A percentile compares a stretch with the other conserved stretches of the same genome.
Conservation (phyloP, 92 coral and sea anemone genomes). For the Umimayanthus chanpuru region DNA sequence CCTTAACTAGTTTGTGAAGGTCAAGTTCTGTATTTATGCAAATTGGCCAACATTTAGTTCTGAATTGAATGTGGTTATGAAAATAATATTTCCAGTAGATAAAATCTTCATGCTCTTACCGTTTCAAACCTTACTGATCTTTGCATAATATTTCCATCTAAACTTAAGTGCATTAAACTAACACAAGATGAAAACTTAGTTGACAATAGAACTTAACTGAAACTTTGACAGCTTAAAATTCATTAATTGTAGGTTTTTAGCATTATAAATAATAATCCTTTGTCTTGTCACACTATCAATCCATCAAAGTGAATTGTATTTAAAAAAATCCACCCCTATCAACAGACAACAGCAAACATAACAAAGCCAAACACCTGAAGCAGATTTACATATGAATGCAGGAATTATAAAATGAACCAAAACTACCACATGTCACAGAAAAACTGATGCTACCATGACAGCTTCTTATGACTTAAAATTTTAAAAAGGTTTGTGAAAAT, state of each 20-base stretch:
- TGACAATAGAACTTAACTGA: neutral
- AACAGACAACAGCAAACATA: neutral
- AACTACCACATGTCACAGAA: neutral
- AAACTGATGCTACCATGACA: neutral
- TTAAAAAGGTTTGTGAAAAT: neutral
- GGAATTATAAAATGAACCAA: neutral
- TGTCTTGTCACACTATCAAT: neutral
- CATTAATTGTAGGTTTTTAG: slow-evolving; percentile 1
- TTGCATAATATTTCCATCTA: slow-evolving; percentile 23
- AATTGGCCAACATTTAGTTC: neutral
- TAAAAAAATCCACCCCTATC: slow-evolving; percentile 22
- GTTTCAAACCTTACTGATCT: slow-evolving; percentile 43
- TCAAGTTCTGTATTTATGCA: neutral
- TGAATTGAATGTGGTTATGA: neutral
- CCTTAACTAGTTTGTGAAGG: too few relatives aligned
- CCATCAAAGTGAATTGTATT: slow-evolving; percentile 1
- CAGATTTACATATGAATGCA: slow-evolving; percentile 7
- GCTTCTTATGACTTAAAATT: neutral
- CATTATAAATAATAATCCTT: slow-evolving; percentile 1
- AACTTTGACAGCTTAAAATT: slow-evolving; percentile 18
- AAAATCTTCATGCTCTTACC: neutral
- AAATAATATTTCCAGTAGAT: neutral
- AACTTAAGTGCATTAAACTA: neutral
- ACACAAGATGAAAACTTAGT: neutral
- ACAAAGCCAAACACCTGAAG: slow-evolving; percentile 14